phyloP scores from a whole-genome alignment of 2,113 vertebrate species.

The Microcebus tavaratra region DNA sequence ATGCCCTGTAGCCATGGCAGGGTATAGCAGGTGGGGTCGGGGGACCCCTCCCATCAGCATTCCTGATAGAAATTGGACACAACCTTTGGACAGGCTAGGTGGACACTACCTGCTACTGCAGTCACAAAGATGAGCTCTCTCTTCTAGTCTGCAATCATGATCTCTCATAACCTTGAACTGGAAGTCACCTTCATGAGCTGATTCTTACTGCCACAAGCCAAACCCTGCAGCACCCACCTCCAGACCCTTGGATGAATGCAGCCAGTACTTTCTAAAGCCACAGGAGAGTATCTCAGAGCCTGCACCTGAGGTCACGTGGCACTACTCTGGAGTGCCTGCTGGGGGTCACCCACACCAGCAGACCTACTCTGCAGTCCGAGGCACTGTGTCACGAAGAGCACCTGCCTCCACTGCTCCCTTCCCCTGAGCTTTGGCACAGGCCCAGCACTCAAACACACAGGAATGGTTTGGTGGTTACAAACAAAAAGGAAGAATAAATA shows the following conservation, averaged over 20 bases:
- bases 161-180: neutral
- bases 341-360: neutral
- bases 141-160: neutral
- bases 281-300: too few species aligned
- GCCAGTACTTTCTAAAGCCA: neutral
- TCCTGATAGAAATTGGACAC: neutral
- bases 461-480: neutral
- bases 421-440: too few species aligned
- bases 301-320: neutral
- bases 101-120: neutral
- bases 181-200: neutral
- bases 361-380: neutral
- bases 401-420: neutral
- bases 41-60: too few species aligned
- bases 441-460: neutral
- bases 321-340: neutral
- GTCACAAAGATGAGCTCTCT: neutral
- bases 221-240: too few species aligned
- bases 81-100: neutral
- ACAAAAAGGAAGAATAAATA: neutral
- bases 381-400: neutral
- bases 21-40: neutral
- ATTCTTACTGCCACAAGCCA: neutral
- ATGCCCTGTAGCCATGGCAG: neutral
- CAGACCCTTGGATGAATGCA: rapidly evolving